Evolutionary conservation across 2,888 invertebrate genomes (phyloP).

Genomic region (Ennomos fuscantarius): DNA sequence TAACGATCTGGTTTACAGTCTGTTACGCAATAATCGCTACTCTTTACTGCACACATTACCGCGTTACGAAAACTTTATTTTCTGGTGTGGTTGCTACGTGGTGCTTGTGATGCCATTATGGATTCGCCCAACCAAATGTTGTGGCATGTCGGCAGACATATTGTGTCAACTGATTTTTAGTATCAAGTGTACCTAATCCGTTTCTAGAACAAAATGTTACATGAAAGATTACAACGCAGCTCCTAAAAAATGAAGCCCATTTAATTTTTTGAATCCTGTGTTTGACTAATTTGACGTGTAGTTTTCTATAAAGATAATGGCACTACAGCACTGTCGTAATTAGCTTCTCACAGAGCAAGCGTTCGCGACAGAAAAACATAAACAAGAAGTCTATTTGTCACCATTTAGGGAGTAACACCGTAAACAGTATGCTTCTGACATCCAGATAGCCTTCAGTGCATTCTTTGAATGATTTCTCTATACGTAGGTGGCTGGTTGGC

Average conservation of each 20-base stretch:
- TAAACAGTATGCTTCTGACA: slow-evolving; percentile 17
- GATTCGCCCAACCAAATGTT: slow-evolving; percentile 3
- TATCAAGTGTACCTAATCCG: not conserved
- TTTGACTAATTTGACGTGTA: too few species aligned
- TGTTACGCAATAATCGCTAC: slow-evolving; percentile 44
- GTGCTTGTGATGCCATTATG: slow-evolving; percentile 22
- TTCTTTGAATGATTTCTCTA: slow-evolving; percentile 33
- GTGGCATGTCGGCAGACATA: not conserved
- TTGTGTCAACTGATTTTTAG: slow-evolving; percentile 11
- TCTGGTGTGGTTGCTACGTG: slow-evolving; percentile 35
- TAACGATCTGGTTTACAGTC: slow-evolving; percentile 47
- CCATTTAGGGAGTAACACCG: slow-evolving; percentile 27
- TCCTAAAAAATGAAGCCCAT: too few species aligned
- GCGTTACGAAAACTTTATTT: slow-evolving; percentile 41
- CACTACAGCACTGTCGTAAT: slow-evolving; percentile 17
- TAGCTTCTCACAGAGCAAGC: slow-evolving; percentile 26
- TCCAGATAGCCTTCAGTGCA: slow-evolving; percentile 34
- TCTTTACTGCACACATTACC: slow-evolving; percentile 30
- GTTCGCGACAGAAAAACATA: slow-evolving; percentile 13
- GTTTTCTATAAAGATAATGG: not conserved
- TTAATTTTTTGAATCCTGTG: too few species aligned
- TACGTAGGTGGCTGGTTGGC: slow-evolving; percentile 6
- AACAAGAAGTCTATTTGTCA: slow-evolving; percentile 13
- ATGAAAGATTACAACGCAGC: not conserved
- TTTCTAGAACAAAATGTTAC: slow-evolving; percentile 3